phyloP scores from a whole-genome alignment of 2,113 vertebrate species.

The Ciconia maguari region DNA sequence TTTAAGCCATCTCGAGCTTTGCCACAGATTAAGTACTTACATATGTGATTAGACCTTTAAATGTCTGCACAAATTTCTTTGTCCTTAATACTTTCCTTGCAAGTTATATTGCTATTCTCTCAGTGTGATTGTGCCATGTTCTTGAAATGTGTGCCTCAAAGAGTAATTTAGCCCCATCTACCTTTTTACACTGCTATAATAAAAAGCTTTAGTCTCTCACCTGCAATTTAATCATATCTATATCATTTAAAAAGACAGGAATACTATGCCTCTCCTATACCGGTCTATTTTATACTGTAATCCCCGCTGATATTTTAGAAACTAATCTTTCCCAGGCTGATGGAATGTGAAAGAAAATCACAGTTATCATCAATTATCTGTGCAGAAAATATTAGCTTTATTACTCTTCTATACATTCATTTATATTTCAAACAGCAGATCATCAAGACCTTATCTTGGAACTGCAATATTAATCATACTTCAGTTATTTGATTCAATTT shows the following conservation, averaged over 20 bases:
- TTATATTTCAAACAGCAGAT: not conserved
- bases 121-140: not conserved
- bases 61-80: not conserved
- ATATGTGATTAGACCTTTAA: not conserved
- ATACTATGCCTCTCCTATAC: not conserved
- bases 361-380: not conserved
- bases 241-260: not conserved
- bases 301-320: not conserved
- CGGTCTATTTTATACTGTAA: not conserved
- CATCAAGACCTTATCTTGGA: not conserved
- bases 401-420: not conserved
- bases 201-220: not conserved
- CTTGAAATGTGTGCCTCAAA: not conserved
- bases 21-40: not conserved
- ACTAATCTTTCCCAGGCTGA: not conserved
- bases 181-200: not conserved
- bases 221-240: not conserved
- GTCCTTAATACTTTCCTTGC: not conserved
- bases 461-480: not conserved
- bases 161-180: not conserved
- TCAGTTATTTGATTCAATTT: not conserved
- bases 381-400: not conserved
- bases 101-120: not conserved
- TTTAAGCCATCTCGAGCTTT: not conserved
- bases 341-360: not conserved